Percentiles rank a stretch among this genome's conserved stretches.
Conservation (phyloP, 2,113 vertebrate genomes). For the Apaloderma vittatum region DNA sequence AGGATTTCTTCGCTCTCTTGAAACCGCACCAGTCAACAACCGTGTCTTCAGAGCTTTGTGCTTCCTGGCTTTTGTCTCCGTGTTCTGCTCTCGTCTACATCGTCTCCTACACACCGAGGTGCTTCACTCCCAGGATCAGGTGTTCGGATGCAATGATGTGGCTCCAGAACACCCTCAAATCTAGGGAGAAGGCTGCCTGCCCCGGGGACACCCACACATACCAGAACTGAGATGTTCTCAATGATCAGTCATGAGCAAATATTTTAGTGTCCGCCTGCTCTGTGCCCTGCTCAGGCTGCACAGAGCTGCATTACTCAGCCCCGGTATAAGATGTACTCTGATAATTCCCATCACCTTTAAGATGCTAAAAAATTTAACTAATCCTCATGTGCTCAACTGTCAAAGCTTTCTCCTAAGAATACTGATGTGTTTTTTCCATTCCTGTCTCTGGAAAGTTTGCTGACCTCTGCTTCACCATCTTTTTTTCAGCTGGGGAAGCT, state of each 20-base stretch:
- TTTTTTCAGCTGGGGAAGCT: neutral
- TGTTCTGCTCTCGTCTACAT: neutral
- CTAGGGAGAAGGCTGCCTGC: neutral
- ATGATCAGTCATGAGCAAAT: neutral
- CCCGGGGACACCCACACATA: neutral
- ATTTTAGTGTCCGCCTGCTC: neutral
- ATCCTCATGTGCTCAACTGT: neutral
- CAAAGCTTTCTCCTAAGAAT: neutral
- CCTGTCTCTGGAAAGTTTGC: neutral
- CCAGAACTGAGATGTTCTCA: neutral
- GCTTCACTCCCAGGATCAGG: neutral
- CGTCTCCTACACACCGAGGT: neutral
- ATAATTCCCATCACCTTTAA: neutral
- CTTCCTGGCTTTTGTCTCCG: neutral
- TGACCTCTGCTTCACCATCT: neutral
- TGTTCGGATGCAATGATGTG: neutral
- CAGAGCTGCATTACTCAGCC: neutral
- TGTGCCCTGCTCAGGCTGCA: neutral
- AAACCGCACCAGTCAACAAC: neutral
- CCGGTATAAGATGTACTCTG: neutral
- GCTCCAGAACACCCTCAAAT: neutral
- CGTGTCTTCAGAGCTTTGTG: neutral
- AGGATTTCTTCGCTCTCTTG: neutral
- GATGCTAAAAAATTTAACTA: neutral
- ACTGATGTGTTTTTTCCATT: neutral